A percentile compares a stretch with the other conserved stretches of the same genome.
Conservation (phyloP, 2,113 vertebrate genomes). For the Azemiops feae region DNA sequence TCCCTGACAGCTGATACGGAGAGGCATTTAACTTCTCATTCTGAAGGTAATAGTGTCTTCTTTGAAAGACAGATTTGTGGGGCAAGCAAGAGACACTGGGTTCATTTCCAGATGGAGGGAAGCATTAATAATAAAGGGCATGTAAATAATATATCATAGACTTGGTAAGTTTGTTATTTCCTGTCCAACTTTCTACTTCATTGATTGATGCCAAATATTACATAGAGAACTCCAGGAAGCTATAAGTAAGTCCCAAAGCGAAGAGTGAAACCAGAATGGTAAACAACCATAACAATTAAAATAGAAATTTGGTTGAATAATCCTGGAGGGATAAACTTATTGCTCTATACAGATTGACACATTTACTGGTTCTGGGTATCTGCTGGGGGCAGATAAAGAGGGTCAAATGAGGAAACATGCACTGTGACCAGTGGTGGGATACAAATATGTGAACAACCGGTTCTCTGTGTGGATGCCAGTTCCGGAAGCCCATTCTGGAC, state of each 20-base stretch:
- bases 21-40: not conserved
- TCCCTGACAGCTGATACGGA: not conserved
- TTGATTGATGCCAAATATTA: not conserved
- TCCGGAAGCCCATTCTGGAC: too few species aligned
- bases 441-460: too few species aligned
- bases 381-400: not conserved
- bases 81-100: not conserved
- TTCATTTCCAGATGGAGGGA: not conserved
- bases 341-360: not conserved
- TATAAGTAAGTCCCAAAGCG: not conserved
- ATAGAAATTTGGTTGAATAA: not conserved
- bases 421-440: not conserved
- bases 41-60: not conserved
- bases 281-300: not conserved
- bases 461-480: too few species aligned
- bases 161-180: not conserved
- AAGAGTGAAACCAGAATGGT: not conserved
- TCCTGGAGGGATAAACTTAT: not conserved
- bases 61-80: not conserved
- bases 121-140: not conserved
- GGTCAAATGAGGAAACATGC: not conserved
- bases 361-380: not conserved
- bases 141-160: not conserved
- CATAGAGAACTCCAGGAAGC: not conserved
- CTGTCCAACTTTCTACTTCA: not conserved